Base-by-base conservation (phyloP, 2,888 invertebrate genomes). In the Eupsilia transversa region DNA sequence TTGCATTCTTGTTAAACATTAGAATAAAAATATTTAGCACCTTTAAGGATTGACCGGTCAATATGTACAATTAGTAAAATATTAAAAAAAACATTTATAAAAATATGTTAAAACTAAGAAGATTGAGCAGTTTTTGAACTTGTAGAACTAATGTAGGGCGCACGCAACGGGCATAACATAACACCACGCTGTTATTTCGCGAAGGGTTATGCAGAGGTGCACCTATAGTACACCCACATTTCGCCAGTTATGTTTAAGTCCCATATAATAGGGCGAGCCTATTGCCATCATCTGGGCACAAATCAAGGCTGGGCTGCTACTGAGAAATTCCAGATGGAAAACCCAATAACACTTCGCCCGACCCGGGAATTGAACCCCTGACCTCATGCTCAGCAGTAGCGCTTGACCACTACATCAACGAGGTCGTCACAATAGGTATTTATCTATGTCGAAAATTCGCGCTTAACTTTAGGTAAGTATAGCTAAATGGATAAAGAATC, bases 61-160 rank as follows among this genome's bases (percentile, higher is more conserved):
- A 77, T 85, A 85, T 86, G 71, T 88, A 88, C 81, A 86, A 74
- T 79, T 79, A 78, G 46, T 79, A 78, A 74, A 75, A 67, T 80
- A 72, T 70, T 20, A n/a, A 60, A 60, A 76, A 77, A 81, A 82
- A 77, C 52, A 54, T 85, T 73, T 85, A 81, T 74, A 81, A 86
- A 82, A 84, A 85, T 83, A 83, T 77, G 61, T 84, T 88, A 89
- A 74, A 85, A 87, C 84, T 90, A 89, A 77, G 69, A 91, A 90
- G 86, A 93, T 94, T 94, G 93, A 93, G 93, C 93, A 92, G 91
- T 83, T 86, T 90, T 91, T 90, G 85, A 88, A 91, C 77, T 70
- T 84, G 35, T 60, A 52, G 35, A 70, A 72, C n/a, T 72, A 57
- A 72, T 43, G 27, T 46, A 61, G 35, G 38, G 59, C 59, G 43